phyloP scores from a whole-genome alignment of 2,113 vertebrate species.

The Epinephelus lanceolatus region DNA sequence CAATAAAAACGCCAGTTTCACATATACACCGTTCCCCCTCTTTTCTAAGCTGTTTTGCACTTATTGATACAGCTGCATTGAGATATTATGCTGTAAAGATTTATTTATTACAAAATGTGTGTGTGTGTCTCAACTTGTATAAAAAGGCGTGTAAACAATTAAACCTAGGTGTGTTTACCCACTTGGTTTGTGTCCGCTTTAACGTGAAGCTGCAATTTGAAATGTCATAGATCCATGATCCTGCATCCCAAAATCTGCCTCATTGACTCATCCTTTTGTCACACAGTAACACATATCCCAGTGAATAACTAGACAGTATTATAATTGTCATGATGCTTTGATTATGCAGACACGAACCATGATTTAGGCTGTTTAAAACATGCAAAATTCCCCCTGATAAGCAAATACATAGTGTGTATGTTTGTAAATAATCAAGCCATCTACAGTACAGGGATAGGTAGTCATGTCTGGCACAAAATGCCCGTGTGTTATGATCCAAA shows the following conservation, averaged over 20 bases:
- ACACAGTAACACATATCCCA: neutral
- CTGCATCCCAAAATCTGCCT: constrained; percentile 29
- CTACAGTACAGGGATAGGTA: neutral
- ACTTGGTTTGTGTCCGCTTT: neutral
- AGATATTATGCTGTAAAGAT: neutral
- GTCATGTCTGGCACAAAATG: neutral
- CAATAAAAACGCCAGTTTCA: neutral
- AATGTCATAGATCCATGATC: constrained; percentile 52
- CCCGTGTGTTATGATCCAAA: neutral
- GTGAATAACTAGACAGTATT: neutral
- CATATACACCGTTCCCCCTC: neutral
- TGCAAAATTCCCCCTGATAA: neutral
- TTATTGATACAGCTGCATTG: neutral
- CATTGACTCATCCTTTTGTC: neutral
- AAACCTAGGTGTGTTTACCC: neutral
- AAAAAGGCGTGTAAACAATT: constrained; percentile 1
- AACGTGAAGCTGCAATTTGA: constrained; percentile 31
- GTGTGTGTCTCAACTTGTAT: rapidly evolving
- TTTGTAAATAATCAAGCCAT: neutral
- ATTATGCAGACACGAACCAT: neutral
- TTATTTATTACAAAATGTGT: neutral
- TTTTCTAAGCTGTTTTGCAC: neutral
- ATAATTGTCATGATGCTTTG: neutral
- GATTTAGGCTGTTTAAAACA: neutral
- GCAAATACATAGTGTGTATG: neutral